Evolutionary conservation across 2,797 vertebrate species (phyloP), one percentile per base, ranked within the genome.

Genomic region (Bovichtus variegatus): DNA sequence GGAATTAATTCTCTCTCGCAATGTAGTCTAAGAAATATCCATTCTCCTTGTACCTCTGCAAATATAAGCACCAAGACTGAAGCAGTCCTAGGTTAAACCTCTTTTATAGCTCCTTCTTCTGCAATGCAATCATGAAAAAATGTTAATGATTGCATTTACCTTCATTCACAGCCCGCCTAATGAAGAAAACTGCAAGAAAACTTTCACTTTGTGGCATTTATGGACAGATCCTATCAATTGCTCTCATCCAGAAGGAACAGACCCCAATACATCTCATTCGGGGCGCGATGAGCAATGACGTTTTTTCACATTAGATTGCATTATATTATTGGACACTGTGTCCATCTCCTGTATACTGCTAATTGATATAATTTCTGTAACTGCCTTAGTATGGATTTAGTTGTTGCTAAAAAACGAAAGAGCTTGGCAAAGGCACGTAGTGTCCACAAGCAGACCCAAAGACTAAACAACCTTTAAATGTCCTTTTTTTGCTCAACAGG

Each of bases 21-120:
- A 19, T 53, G 27, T 73, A 19, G 43, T 72, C 47, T 49, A 25
- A 44, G 40, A 57, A 55, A 75, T 74, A 81, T 78, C 60, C 18
- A 73, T 71, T 60, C 19, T 64, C 16, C 31, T 29, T 29, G 13
- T 25, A 18, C 16, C 0, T 51, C 34, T 72, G 3, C 53, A 69
- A 70, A 38, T n/a, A 65, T n/a, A 65, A 71, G 13, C 18, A 67
- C 54, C 3, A 46, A 47, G 16, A 27, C 19, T 47, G 44, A 59
- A 11, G 0, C 18, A n/a, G 54, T 23, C 41, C 9, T 36, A 5
- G 5, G 19, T 64, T 71, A 43, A 46, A 47, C 11, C 16, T 25
- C 11, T 23, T 60, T 27, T 18, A 21, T 16, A 25, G 49, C 15
- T 8, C 10, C 34, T 50, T 58, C 0, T 44, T 77, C 15, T 61